Evolutionary conservation across 2,888 invertebrate genomes (phyloP), one percentile per base, ranked within the genome.

Genomic region (Cataglyphis rosenhaueri): DNA sequence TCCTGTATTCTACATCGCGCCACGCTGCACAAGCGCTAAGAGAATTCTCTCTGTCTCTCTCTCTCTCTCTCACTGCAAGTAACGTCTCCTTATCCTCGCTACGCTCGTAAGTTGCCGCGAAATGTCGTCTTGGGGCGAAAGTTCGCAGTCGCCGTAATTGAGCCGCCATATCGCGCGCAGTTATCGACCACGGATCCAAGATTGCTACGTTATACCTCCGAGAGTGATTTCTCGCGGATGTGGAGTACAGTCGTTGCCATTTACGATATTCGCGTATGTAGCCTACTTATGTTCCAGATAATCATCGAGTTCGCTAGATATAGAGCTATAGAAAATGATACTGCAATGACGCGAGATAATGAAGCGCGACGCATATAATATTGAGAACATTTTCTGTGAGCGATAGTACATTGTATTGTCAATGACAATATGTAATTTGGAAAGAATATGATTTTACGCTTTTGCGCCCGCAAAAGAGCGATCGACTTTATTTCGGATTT

Each of bases 51-150:
- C 64, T 70, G 29, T 59, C 64, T 70, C 38, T 59, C 38, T 21
- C 21, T 84, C 68, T 79, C 64, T 70, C 38, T 59, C 64, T 70
- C 38, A 29, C 38, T 44, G n/a, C 68, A 35, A 35, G 29, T 21
- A n/a, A 38, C 29, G 15, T 59, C 48, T 71, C 61, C 48, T 74
- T 81, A 81, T 44, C 38, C 83, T 85, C 83, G 83, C 74, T 83
- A 74, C 70, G 82, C 68, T 85, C 81, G 79, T 83, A 85, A 85
- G 74, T 79, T 71, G 73, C 78, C 71, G 48, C 61, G 78, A 78
- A 78, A 74, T 73, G 83, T 83, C 70, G 83, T 64, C 59, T 35
- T 48, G 61, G 71, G 65, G 62, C 64, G 84, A 83, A 85, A 81
- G 79, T 81, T 85, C 83, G 48, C 35, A 62, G 70, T 55, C 57